A percentile compares a stretch with the other conserved stretches of the same genome.
phyloP scores from a whole-genome alignment of 1,140 invertebrate genomes.

The Brachionus calyciflorus region DNA sequence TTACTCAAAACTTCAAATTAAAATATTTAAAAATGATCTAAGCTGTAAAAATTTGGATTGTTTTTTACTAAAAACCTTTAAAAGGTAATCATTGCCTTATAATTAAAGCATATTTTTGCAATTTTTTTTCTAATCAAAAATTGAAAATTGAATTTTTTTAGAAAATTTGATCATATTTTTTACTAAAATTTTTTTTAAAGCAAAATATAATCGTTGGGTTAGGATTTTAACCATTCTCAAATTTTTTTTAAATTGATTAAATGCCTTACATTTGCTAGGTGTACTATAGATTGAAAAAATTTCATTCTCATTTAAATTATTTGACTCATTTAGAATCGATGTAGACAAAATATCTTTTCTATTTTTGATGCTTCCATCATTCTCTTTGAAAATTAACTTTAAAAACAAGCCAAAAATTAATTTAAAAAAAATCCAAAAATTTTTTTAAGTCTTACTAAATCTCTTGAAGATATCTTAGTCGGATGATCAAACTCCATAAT shows the following conservation, averaged over 20 bases:
- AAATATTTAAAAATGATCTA: no score
- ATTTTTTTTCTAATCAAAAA: no score
- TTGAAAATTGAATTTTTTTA: no score
- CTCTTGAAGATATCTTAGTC: conserved; percentile 49
- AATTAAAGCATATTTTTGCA: no score
- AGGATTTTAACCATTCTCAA: no score
- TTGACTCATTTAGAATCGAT: conserved; percentile 39
- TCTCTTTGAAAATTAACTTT: conserved; percentile 44
- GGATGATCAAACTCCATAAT: conserved; percentile 53
- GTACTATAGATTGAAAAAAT: conserved; percentile 32
- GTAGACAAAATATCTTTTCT: conserved; percentile 14
- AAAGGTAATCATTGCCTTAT: not conserved
- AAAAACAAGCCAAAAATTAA: not conserved
- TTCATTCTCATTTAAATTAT: conserved; percentile 26
- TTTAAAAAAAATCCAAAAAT: conserved; percentile 3
- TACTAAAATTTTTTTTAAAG: no score
- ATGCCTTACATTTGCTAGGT: conserved; percentile 32
- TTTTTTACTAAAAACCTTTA: not conserved
- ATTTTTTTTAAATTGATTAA: no score
- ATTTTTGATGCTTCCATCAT: conserved; percentile 11
- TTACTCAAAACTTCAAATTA: no score
- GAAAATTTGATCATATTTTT: no score
- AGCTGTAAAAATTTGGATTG: no score
- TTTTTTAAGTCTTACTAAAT: conserved; percentile 49
- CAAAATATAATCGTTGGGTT: no score